These are phyloP conservation scores for Urosaurus nigricauda DNA, from an alignment of 2,797 vertebrate genomes.

Conservation along the genomic window DNA sequence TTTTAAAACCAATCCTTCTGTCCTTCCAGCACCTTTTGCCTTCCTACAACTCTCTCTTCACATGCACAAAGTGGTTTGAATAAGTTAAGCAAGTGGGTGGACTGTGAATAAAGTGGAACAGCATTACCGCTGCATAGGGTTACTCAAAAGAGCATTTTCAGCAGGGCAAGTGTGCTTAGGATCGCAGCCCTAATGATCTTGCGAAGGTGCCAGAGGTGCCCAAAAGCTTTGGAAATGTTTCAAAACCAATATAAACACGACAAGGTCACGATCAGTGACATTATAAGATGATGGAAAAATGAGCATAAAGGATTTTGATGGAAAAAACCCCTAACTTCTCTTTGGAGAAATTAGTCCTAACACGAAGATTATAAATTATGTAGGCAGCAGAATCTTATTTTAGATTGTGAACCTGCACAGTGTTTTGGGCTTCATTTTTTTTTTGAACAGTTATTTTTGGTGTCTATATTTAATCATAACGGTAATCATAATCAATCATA, in stretches of 20 bases:
- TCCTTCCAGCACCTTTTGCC: background rate
- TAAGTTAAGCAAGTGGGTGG: background rate
- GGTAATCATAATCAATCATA: too few relatives aligned
- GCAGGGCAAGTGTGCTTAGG: background rate
- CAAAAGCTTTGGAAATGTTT: constrained; percentile 37
- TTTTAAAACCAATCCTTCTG: too few relatives aligned
- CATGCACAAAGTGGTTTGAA: background rate
- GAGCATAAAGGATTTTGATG: background rate
- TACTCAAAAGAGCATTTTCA: background rate
- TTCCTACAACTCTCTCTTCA: background rate
- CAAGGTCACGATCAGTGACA: background rate
- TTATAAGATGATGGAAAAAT: background rate
- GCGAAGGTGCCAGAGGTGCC: fast-evolving
- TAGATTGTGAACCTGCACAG: too few relatives aligned
- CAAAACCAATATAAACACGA: background rate
- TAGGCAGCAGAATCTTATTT: background rate
- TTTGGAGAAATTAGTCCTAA: background rate
- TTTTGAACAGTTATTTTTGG: background rate
- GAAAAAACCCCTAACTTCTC: background rate
- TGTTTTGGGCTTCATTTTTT: background rate
- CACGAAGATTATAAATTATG: background rate
- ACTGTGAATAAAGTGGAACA: background rate
- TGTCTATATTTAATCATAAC: too few relatives aligned
- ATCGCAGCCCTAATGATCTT: background rate
- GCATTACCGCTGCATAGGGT: background rate